A percentile compares a stretch with the other conserved stretches of the same genome.
Conservation (phyloP, 2,113 vertebrate species). For the human region GRCh38 chr9:23454001-23454500, state of each 20-base stretch:
- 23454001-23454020: slow-evolving; percentile 50
- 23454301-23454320: slow-evolving; percentile 23
- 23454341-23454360: neutral
- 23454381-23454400: neutral
- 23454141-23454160: slow-evolving; percentile 65
- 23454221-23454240: slow-evolving; percentile 75
- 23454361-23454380: neutral
- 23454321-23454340: slow-evolving; percentile 44
- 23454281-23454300: slow-evolving; percentile 42
- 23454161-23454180: slow-evolving; percentile 54
- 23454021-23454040: slow-evolving; percentile 58
- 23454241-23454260: slow-evolving; percentile 64
- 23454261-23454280: slow-evolving; percentile 29
- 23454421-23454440: neutral
- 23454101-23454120: slow-evolving; percentile 47
- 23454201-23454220: slow-evolving; percentile 73
- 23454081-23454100: slow-evolving; percentile 44
- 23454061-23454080: slow-evolving; percentile 30
- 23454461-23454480: neutral
- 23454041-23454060: slow-evolving; percentile 43
- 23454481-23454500: neutral
- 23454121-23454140: slow-evolving; percentile 66
- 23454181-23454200: slow-evolving; percentile 72
- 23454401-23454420: neutral
- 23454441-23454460: neutral